phyloP scores from a whole-genome alignment of 2,797 vertebrate species.

The Megalops cyprinoides region DNA sequence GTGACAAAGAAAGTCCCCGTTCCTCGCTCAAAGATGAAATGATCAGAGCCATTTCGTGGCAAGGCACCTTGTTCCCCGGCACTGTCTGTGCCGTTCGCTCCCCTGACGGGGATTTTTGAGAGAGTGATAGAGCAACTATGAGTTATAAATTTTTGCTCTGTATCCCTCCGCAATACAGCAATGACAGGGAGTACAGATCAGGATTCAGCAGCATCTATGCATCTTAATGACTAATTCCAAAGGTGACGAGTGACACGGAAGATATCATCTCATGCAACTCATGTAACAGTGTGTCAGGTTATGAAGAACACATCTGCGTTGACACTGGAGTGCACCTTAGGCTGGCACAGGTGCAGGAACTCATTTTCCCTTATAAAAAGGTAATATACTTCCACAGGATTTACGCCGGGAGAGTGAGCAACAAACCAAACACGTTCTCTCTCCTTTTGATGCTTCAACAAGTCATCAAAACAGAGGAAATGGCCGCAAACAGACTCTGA shows the following conservation, averaged over 20 bases:
- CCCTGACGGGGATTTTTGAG: not conserved
- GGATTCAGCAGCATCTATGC: not conserved
- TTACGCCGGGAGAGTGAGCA: not conserved
- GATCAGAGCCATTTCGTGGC: not conserved
- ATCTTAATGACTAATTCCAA: conserved; percentile 4
- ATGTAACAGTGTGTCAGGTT: not conserved
- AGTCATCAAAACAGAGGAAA: conserved; percentile 11
- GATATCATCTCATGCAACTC: not conserved
- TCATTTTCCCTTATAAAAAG: not conserved
- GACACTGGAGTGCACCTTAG: not conserved
- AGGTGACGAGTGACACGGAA: not conserved
- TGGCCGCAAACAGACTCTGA: too few relatives aligned
- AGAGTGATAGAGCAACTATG: too few relatives aligned
- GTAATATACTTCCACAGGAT: not conserved
- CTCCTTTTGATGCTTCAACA: not conserved
- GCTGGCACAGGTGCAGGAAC: not conserved
- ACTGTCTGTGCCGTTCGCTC: not conserved
- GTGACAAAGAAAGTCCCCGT: not conserved
- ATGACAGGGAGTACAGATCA: not conserved
- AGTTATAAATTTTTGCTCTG: not conserved
- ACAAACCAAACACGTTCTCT: conserved; percentile 9
- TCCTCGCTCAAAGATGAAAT: not conserved
- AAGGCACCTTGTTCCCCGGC: not conserved
- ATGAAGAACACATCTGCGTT: not conserved
- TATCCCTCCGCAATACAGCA: not conserved